Base-by-base conservation (phyloP, 2,888 invertebrate species). In the Thecophora atra region DNA sequence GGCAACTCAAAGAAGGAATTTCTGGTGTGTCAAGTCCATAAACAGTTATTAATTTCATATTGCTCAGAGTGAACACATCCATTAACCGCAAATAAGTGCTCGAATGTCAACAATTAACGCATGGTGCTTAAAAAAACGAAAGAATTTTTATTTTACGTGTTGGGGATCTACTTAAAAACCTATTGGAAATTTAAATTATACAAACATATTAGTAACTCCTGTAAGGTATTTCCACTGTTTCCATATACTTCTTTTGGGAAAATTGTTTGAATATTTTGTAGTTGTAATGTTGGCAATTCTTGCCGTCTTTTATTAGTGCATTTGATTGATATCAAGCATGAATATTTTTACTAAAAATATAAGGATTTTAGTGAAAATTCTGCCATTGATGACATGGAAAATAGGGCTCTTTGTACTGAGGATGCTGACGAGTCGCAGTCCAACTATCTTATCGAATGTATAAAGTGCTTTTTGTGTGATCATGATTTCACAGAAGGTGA, bases 381-480 rank as follows among this genome's bases (percentile, higher is more conserved):
- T 0, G 4, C 24, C 2, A 26, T 24, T 15, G 28, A 28, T 58
- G 28, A 11, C 3, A 67, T 67, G 56, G 67, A 30, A 15, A 19
- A 54, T n/a, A n/a, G n/a, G 11, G 8, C 64, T 17, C 54, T 71
- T 28, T 6, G 37, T 19, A 15, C 24, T 26, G 19, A 19, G 21
- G 70, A 28, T 5, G 64, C 15, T 17, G 62, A 17, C 6, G 42
- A 2, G 30, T 3, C 19, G 26, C 64, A 68, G n/a, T 28, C 73
- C 63, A 42, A 64, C 42, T 62, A 68, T 28, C 5, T 72, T 44
- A 73, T 77, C 68, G 73, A 75, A n/a, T 75, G 72, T 8, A 75
- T 73, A 2, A 76, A 75, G 37, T 78, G 78, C 47, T 78, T 75
- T 62, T 69, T 78, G n/a, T 78, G 78, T 60, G 78, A 78, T 63